Base-by-base conservation (phyloP, 2,888 invertebrate species). In the Chironomus riparius region DNA sequence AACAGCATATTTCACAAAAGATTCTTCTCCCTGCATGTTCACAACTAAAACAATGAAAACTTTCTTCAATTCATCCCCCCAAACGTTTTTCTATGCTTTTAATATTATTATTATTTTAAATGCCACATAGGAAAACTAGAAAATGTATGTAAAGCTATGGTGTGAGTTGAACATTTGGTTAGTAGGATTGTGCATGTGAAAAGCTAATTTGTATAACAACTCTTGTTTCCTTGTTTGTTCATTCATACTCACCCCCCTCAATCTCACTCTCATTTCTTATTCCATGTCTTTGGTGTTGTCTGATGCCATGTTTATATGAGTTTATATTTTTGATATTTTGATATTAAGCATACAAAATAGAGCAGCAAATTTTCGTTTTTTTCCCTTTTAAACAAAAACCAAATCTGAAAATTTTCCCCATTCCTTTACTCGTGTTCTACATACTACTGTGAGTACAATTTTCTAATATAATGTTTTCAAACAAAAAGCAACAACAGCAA, bases 181-280 rank as follows among this genome's bases (percentile, higher is more conserved):
- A 13, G 65, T 24, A 13, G 65, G 71, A 50, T 71, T 71, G 47
- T 73, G 73, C 73, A 73, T 73, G 73, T 73, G 73, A 62, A 62
- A 73, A 73, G 73, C 73, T 73, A 73, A 73, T 73, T 73, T 73
- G 65, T 73, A 47, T 47, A 62, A 73, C 73, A 73, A 62, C 47
- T 62, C 65, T 73, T 73, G 73, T 73, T 73, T 73, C 73, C 73
- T 73, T 73, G 73, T 73, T 73, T 73, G 73, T 22, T 73, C 65
- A 22, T 47, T 68, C 68, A 47, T 38, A 38, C 38, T 38, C 7
- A 38, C 38, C 10, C 10, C 38, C 28, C 5, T 2, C 28, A 5
- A n/a, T 38, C 38, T 38, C 38, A 38, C 10, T 10, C 38, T 38
- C 7, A 38, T 38, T 38, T 38, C 38, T 38, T 38, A 38, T 10